These are phyloP conservation scores for Suncus etruscus DNA, from an alignment of 2,113 vertebrate species.

Conservation along the genomic window DNA sequence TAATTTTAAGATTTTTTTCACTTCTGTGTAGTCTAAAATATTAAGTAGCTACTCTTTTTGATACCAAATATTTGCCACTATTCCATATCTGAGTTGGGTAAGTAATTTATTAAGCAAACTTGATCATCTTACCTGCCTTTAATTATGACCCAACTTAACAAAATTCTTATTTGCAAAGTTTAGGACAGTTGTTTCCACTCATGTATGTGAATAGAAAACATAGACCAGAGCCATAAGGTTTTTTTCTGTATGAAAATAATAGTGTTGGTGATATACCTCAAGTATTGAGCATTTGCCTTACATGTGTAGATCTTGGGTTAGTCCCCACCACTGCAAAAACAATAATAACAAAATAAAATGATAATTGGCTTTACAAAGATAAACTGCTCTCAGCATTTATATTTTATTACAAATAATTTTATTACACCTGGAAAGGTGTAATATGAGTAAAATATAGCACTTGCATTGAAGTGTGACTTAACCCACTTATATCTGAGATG, in stretches of 20 bases:
- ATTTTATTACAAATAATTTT: conserved; percentile 40
- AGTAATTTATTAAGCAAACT: conserved; percentile 40
- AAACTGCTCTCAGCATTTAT: not conserved
- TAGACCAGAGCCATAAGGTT: not conserved
- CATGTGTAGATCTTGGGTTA: too few species aligned
- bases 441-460: not conserved
- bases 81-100: not conserved
- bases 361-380: conserved; percentile 36
- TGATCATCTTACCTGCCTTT: not conserved
- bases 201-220: conserved; percentile 42
- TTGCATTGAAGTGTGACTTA: not conserved
- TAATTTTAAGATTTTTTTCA: conserved; percentile 9
- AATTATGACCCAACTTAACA: not conserved
- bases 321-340: too few species aligned
- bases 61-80: not conserved
- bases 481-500: conserved; percentile 39
- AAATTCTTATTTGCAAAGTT: conserved; percentile 1
- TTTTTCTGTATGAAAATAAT: not conserved
- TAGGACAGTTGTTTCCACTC: not conserved
- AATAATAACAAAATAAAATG: too few species aligned
- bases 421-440: not conserved
- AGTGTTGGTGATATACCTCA: too few species aligned
- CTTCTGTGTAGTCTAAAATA: conserved; percentile 4
- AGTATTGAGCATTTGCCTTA: too few species aligned
- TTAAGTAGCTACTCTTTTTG: conserved; percentile 32